A percentile compares a stretch with the other conserved stretches of the same genome.
phyloP scores from a whole-genome alignment of 92 coral and sea anemone species.

The Palythoa grandiflora region DNA sequence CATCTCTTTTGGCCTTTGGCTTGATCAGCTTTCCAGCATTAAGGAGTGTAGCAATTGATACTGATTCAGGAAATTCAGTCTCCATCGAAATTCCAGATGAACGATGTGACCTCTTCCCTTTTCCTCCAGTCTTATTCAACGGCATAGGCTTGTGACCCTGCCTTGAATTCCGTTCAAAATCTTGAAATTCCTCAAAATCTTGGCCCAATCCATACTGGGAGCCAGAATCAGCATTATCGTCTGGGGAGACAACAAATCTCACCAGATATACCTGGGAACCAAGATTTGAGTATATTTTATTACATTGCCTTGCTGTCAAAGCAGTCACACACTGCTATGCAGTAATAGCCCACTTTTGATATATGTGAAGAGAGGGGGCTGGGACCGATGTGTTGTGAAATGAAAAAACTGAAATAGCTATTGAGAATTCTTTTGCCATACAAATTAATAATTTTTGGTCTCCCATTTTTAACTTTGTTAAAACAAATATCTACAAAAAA shows the following conservation, averaged over 20 bases:
- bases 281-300: constrained; percentile 16
- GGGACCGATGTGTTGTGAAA: neutral
- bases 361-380: neutral
- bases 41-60: constrained; percentile 39
- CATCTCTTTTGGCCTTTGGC: constrained; percentile 39
- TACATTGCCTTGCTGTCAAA: constrained; percentile 16
- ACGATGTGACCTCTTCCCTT: constrained; percentile 26
- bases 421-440: neutral
- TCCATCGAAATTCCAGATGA: constrained; percentile 18
- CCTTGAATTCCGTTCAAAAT: constrained; percentile 14
- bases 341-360: neutral
- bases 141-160: constrained; percentile 4
- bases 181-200: constrained; percentile 21
- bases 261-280: constrained; percentile 54
- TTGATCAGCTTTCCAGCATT: constrained; percentile 42
- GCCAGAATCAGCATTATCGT: constrained; percentile 20
- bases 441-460: constrained; percentile 15
- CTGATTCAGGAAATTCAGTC: constrained; percentile 41
- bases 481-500: constrained; percentile 14
- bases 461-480: neutral
- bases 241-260: constrained; percentile 47
- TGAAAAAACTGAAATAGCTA: constrained; percentile 1
- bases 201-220: constrained; percentile 29
- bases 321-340: constrained; percentile 20
- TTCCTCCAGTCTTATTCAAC: constrained; percentile 23